Evolutionary conservation across 1,140 invertebrate genomes (phyloP), one percentile per base, ranked within the genome.

Genomic region (Leptinotarsa defecta): DNA sequence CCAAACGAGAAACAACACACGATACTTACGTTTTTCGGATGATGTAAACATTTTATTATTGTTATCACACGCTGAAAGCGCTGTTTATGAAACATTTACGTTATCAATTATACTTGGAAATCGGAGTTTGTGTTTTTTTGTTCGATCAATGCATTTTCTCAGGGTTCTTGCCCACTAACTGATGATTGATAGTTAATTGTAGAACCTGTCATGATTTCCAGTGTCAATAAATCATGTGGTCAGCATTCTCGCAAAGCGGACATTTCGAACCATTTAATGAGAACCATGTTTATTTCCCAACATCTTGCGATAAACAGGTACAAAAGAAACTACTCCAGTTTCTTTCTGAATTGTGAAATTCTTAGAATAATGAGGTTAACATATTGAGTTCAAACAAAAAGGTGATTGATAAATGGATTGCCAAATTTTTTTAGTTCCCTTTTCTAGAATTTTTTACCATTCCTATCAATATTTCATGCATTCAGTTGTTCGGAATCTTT

Each of bases 101-200:
- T 34, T 68, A 43, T 48, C 67, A 48, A 71, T 71, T 71, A 22
- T 71, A 71, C 52, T 13, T 17, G 57, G 69, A 71, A 71, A 61
- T 71, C 49, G 6, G 8, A 71, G 69, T 71, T 71, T 71, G 27
- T 71, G 48, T 71, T 71, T 71, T 57, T 71, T 52, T 71, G 17
- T 48, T 22, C 48, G 52, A 71, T 71, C 69, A 20, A 57, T 71
- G 49, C 69, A 61, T 71, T 71, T 71, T 71, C 69, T 71, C 49
- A 24, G 24, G 49, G 52, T 22, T 69, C 27, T 22, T 49, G 27
- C 13, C 19, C 27, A 48, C 27, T 15, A 71, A 71, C 48, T 61
- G 69, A 48, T 71, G 52, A 71, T 71, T 71, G 69, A 71, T 57
- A 57, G 69, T 48, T 71, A 15, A 71, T 71, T 71, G 69, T 71